Evolutionary conservation across 1,140 invertebrate species (phyloP), one percentile per base, ranked within the genome.

Genomic region (Trichonephila inaurata): DNA sequence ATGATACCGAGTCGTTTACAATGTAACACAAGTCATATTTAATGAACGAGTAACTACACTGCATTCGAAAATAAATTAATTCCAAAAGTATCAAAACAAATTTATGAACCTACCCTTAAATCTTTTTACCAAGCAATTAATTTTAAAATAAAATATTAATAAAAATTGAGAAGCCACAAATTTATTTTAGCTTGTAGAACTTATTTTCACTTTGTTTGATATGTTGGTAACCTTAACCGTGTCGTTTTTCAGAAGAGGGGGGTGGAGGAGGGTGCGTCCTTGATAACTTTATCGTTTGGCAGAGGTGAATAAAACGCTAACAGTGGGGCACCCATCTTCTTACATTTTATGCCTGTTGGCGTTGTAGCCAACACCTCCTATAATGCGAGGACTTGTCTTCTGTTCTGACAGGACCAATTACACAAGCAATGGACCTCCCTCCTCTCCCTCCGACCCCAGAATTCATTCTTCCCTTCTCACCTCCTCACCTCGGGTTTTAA

Each of bases 291-390:
- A 89, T 89, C 64, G 62, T 40, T 66, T 58, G 44, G n/a, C 51
- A 72, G 40, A 89, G 64, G 87, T 58, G 19, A 89, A 72, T 69
- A 69, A 89, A 88, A 89, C 24, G 40, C 87, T 33, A 89, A 51
- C 64, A 89, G 87, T 89, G 64, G 87, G 87, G 87, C 82, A 66
- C 64, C 87, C 64, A 61, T 89, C 87, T 19, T 89, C 64, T 72
- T 72, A 69, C 4, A 58, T 72, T 89, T 89, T 89, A 58, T 89
- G 87, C 87, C 87, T 69, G 28, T 33, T 77, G 72, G 72, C 72
- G 72, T 77, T 77, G 72, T 89, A 64, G 62, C 62, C 64, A 66
- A 72, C 87, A 89, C 87, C 87, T 89, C 62, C 12, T n/a, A 66
- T 51, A 89, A 72, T 69, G 87, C 18, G 62, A 72, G 18, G 62